Percentiles rank a stretch among this genome's conserved stretches.
These are phyloP conservation scores for Pristiophorus japonicus DNA, from an alignment of 2,113 vertebrate genomes.

Conservation along the genomic window DNA sequence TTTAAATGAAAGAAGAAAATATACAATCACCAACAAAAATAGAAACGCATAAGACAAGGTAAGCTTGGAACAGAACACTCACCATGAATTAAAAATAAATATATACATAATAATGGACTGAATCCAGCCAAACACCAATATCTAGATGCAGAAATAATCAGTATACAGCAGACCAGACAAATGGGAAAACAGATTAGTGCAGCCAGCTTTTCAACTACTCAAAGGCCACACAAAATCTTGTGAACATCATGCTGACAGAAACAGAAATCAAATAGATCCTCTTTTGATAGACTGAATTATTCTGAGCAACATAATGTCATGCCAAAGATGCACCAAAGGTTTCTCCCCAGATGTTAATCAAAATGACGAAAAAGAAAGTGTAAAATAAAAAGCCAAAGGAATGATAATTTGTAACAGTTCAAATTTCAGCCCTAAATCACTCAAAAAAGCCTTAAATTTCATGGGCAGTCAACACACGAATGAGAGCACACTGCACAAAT, in stretches of 20 bases:
- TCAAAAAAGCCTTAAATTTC: background rate
- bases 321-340: background rate
- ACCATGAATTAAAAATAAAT: background rate
- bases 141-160: background rate
- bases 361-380: background rate
- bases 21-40: background rate
- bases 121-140: background rate
- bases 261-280: background rate
- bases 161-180: background rate
- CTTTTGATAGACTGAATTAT: background rate
- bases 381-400: background rate
- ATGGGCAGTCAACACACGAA: background rate
- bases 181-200: background rate
- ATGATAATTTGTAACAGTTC: background rate
- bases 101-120: background rate
- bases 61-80: background rate
- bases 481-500: background rate
- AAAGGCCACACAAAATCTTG: background rate
- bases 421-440: background rate
- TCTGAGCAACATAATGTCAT: background rate
- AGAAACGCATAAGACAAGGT: background rate
- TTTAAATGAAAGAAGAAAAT: background rate
- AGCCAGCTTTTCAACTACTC: background rate
- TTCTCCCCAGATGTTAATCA: background rate
- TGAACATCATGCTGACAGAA: background rate